These are phyloP conservation scores for Pachyramphus minor DNA, from an alignment of 2,113 vertebrate genomes.

Conservation along the genomic window DNA sequence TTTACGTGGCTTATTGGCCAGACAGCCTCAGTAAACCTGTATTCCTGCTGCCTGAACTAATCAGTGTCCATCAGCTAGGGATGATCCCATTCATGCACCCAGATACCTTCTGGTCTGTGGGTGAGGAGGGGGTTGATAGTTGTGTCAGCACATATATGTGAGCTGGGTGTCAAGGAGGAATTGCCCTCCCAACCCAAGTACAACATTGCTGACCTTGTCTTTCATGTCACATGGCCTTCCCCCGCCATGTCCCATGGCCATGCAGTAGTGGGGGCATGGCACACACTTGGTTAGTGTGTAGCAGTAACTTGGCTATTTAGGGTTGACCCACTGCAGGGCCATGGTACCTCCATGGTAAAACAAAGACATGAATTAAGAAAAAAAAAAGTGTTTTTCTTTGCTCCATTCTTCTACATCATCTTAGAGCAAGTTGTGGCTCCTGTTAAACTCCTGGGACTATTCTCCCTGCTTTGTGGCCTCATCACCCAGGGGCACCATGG, in stretches of 20 bases:
- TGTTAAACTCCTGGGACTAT: neutral
- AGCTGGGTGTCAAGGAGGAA: neutral
- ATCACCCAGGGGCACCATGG: neutral
- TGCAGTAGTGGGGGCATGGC: neutral
- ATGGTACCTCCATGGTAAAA: neutral
- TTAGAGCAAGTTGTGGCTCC: neutral
- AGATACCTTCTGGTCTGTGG: neutral
- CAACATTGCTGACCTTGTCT: neutral
- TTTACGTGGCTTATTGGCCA: neutral
- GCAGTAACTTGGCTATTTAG: neutral
- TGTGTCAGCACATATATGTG: neutral
- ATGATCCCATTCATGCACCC: neutral
- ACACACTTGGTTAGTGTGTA: neutral
- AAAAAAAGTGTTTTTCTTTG: neutral
- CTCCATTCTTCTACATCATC: accelerated
- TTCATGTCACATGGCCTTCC: neutral
- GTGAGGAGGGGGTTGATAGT: accelerated
- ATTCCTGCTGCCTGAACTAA: accelerated
- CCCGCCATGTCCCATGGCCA: neutral
- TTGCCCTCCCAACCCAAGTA: neutral
- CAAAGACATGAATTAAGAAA: neutral
- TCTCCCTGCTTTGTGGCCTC: neutral
- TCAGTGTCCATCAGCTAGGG: neutral
- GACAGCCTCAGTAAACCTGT: neutral
- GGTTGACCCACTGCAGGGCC: neutral